These are phyloP conservation scores for Rhinogobio ventralis DNA, from an alignment of 2,797 vertebrate genomes.

Conservation along the genomic window DNA sequence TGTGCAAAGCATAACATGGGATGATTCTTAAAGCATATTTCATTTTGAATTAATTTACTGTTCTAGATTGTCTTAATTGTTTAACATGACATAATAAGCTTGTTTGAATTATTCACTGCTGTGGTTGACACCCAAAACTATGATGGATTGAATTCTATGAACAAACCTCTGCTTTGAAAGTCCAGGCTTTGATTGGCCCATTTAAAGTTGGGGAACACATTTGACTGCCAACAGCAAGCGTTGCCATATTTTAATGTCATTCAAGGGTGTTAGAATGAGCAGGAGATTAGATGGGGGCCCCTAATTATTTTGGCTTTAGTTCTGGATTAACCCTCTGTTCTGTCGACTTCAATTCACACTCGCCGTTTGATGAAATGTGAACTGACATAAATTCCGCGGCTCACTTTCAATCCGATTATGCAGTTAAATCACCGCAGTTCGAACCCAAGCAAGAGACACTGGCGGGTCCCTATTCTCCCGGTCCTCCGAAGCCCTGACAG, in stretches of 20 bases:
- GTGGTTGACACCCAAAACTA: conserved; percentile 23
- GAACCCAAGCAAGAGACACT: conserved; percentile 82
- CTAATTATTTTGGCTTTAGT: conserved; percentile 93
- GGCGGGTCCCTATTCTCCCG: conserved; percentile 82
- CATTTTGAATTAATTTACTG: neutral
- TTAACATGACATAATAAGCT: neutral
- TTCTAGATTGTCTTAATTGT: neutral
- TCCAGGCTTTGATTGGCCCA: conserved; percentile 54
- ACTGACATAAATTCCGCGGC: conserved; percentile 90
- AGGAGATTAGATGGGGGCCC: conserved; percentile 88
- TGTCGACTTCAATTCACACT: conserved; percentile 80
- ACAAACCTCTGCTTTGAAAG: conserved; percentile 15
- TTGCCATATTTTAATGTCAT: conserved; percentile 69
- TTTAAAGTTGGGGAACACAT: conserved; percentile 59
- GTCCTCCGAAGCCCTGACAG: conserved; percentile 78
- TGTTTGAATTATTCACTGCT: neutral
- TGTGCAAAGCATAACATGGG: neutral
- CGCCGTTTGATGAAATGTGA: conserved; percentile 87
- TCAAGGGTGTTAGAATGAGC: conserved; percentile 81
- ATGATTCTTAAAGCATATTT: neutral
- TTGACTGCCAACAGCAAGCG: conserved; percentile 53
- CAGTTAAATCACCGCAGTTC: conserved; percentile 83
- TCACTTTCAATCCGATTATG: conserved; percentile 88
- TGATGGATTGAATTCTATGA: neutral
- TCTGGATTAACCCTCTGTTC: conserved; percentile 86